Percentiles rank a stretch among this genome's conserved stretches.
Evolutionary conservation across 1,140 invertebrate species (phyloP).

Genomic region (Scaptomyza hsui): DNA sequence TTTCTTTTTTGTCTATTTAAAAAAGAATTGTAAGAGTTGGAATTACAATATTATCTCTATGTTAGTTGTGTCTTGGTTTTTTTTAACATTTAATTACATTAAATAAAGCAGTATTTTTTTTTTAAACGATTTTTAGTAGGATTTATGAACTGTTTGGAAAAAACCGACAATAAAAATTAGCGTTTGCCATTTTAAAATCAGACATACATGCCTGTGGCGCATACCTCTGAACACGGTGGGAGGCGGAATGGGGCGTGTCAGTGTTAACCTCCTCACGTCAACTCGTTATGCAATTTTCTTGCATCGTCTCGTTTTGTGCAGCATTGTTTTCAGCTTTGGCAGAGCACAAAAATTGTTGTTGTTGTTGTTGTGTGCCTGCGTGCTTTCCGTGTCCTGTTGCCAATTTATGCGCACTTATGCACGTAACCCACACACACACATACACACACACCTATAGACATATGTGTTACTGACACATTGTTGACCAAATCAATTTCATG

Average conservation of each 20-base stretch:
- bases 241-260: background rate
- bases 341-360: conserved; percentile 34
- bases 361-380: no score
- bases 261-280: conserved; percentile 32
- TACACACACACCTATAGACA: conserved; percentile 21
- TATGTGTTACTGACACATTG: conserved; percentile 58
- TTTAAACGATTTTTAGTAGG: no score
- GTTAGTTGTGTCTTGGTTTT: no score
- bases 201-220: conserved; percentile 50
- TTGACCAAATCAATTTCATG: conserved; percentile 76
- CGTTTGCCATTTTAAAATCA: no score
- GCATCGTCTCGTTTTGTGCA: conserved; percentile 16
- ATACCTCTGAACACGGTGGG: conserved; percentile 32
- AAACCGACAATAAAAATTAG: no score
- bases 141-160: no score
- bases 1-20: no score
- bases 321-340: conserved; percentile 50
- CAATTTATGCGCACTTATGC: conserved; percentile 79
- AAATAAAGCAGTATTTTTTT: no score
- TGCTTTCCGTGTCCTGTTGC: conserved; percentile 49
- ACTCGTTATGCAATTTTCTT: conserved; percentile 74
- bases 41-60: no score
- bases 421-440: conserved; percentile 43
- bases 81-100: no score
- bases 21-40: no score